Conservation (phyloP, 2,888 invertebrate genomes). For the Amblyjoppa proteus region DNA sequence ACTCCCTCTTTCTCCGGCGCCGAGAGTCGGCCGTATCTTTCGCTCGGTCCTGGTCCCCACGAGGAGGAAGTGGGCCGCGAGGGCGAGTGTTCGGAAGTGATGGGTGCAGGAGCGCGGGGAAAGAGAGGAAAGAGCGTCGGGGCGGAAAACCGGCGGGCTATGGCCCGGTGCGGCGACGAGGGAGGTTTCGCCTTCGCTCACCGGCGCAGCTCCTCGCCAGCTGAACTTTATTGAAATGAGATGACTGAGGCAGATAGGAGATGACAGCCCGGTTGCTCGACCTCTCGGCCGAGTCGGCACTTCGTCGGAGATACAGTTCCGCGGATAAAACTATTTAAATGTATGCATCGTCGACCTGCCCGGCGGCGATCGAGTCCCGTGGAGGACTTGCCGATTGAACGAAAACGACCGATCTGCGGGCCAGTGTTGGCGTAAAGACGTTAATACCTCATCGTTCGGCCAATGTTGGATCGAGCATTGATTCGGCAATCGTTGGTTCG, state of each 20-base stretch:
- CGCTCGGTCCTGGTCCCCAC: slow-evolving; percentile 64
- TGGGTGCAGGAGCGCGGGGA: slow-evolving; percentile 1
- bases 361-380: background rate
- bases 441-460: too few relatives aligned
- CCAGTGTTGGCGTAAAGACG: too few relatives aligned
- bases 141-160: background rate
- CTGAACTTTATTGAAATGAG: slow-evolving; percentile 67
- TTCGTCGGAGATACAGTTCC: background rate
- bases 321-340: slow-evolving; percentile 13
- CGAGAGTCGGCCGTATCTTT: slow-evolving; percentile 62
- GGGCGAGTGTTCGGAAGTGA: slow-evolving; percentile 29
- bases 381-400: background rate
- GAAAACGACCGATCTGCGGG: too few relatives aligned
- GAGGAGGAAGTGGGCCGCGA: slow-evolving; percentile 69
- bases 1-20: slow-evolving; percentile 46
- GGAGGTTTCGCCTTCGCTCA: slow-evolving; percentile 15
- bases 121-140: slow-evolving; percentile 8
- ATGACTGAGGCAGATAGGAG: slow-evolving; percentile 61
- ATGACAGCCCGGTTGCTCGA: slow-evolving; percentile 22
- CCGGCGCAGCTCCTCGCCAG: slow-evolving; percentile 11
- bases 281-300: slow-evolving; percentile 17
- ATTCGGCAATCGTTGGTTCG: too few relatives aligned
- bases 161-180: background rate
- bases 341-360: background rate
- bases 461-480: too few relatives aligned